Base-by-base conservation (phyloP, 2,797 vertebrate species). In the Mus minutoides region DNA sequence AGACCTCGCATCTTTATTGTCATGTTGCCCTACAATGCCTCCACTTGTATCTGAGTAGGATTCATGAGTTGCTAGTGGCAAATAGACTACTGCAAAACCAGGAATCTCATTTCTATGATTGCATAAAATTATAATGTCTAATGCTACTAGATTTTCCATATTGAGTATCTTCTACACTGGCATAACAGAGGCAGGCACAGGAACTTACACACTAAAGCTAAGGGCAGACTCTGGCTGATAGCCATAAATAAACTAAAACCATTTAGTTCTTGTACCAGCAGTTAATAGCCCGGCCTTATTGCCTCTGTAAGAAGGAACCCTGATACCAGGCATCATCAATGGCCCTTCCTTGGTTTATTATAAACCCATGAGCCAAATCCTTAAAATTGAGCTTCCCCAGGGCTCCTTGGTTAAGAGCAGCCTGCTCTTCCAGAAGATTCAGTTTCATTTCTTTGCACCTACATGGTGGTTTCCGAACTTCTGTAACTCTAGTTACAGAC, bases 1-100 rank as follows among this genome's bases (percentile, higher is more conserved):
- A 37, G 29, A n/a, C 11, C 14, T 21, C 1, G 14, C 0, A 3
- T 69, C 3, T 2, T 60, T 46, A 26, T 67, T 3, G 13, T 93
- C 62, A 58, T 76, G 69, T 21, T 46, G 0, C 60, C 49, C 29
- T 31, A 13, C 21, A 49, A 7, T 88, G 37, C 17, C n/a, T 77
- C 29, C 9, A 6, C 37, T 54, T 82, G 78, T 62, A 31, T 58
- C 16, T n/a, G 21, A 79, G 43, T 83, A 37, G 5, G 54, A 64
- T 37, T 43, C 26, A 3, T 76, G 64, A 64, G 52, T 73, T 82
- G 52, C n/a, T 43, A 24, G 4, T 84, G 73, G 73, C 31, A 12
- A 71, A 14, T 1, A 78, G 79, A 78, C 49, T 71, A 46, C 40
- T 75, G n/a, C 58, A 67, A 58, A n/a, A 22, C 31, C 58, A 73